Evolutionary conservation across 1,140 invertebrate species (phyloP).

Genomic region (Pseudomyrmex pallidus): DNA sequence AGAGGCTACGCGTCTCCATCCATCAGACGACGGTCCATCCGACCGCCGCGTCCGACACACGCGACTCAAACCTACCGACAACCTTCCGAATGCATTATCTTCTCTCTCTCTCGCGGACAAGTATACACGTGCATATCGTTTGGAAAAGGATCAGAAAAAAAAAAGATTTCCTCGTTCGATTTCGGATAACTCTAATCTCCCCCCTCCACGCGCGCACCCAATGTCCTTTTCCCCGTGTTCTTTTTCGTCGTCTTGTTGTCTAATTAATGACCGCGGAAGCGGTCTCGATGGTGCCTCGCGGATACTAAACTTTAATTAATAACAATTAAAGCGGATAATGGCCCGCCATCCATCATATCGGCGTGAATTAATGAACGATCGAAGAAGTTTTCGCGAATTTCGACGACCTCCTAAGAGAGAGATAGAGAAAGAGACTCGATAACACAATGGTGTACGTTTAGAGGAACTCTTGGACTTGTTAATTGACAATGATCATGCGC

Average conservation of each 20-base stretch:
- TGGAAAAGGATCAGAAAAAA: neutral
- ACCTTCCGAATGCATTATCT: slow-evolving; percentile 82
- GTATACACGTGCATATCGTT: slow-evolving; percentile 49
- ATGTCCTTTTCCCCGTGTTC: neutral
- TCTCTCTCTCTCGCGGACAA: slow-evolving; percentile 65
- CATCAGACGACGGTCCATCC: slow-evolving; percentile 79
- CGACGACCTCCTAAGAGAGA: neutral
- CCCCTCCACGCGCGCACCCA: neutral
- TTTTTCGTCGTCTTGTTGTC: too few relatives aligned
- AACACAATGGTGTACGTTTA: neutral
- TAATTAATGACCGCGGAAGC: neutral
- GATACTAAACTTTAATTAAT: neutral
- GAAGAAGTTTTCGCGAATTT: neutral
- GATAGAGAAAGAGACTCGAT: neutral
- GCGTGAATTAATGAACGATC: neutral
- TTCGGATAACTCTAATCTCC: neutral
- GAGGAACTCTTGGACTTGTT: slow-evolving; percentile 53
- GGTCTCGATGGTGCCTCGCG: neutral
- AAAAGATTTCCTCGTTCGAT: slow-evolving; percentile 1
- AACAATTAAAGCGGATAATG: neutral
- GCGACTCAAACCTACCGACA: slow-evolving; percentile 80
- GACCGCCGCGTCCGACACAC: slow-evolving; percentile 78
- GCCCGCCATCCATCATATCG: neutral
- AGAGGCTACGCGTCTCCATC: slow-evolving; percentile 83
- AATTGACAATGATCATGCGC: slow-evolving; percentile 65